These are phyloP conservation scores for Acyrthosiphon pisum DNA, from an alignment of 1,140 invertebrate species.

Conservation along the genomic window DNA sequence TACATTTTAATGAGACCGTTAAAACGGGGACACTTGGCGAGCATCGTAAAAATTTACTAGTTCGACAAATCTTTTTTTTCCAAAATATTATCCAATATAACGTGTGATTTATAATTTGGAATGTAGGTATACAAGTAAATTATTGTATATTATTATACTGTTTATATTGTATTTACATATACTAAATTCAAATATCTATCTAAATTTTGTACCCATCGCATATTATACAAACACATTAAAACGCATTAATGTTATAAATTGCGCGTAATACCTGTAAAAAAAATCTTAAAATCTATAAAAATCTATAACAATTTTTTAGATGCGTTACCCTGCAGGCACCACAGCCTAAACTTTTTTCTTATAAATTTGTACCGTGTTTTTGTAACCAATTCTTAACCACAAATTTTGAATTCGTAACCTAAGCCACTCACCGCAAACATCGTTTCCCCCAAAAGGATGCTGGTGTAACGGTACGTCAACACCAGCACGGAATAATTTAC, in stretches of 20 bases:
- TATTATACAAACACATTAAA: neutral
- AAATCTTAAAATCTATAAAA: neutral
- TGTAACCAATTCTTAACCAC: no score
- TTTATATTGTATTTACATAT: neutral
- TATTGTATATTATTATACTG: neutral
- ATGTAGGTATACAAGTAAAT: no score
- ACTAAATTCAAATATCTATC: neutral
- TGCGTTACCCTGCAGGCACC: no score
- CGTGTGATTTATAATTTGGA: neutral
- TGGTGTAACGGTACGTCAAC: no score
- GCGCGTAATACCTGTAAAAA: neutral
- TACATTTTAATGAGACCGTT: constrained; percentile 20
- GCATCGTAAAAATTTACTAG: constrained; percentile 9
- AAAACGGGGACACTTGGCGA: neutral
- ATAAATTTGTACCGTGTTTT: no score
- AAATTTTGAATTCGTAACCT: no score
- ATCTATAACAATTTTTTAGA: no score
- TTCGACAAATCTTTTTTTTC: constrained; percentile 12
- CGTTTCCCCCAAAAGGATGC: no score
- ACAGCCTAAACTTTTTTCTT: no score
- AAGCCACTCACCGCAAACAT: no score
- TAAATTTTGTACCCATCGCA: neutral
- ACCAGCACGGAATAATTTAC: no score
- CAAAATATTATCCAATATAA: no score
- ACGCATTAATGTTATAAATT: neutral